A percentile compares a stretch with the other conserved stretches of the same genome.
phyloP scores from a whole-genome alignment of 2,797 vertebrate genomes.

The Argya squamiceps region DNA sequence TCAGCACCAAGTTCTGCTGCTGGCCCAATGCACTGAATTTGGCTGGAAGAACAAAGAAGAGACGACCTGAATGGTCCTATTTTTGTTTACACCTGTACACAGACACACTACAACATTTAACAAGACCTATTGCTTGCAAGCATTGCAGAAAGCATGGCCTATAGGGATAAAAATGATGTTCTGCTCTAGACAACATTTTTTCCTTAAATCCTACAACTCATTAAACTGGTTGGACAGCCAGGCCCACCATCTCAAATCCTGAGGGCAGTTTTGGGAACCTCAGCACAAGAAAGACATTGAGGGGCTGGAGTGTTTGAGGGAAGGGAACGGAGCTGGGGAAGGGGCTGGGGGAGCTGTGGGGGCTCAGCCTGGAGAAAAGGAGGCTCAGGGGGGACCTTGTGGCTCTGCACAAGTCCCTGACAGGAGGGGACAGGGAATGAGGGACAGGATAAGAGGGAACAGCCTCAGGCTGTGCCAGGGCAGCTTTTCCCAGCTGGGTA shows the following conservation, averaged over 20 bases:
- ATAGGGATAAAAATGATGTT: background rate
- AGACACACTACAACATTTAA: background rate
- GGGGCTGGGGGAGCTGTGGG: background rate
- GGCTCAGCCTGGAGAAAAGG: background rate
- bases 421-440: background rate
- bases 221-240: background rate
- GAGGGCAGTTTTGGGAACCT: background rate
- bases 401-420: background rate
- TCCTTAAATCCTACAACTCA: background rate
- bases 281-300: accelerated
- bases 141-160: background rate
- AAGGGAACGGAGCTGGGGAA: background rate
- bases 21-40: background rate
- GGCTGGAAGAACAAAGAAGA: background rate
- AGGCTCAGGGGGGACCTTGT: background rate
- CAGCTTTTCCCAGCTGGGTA: background rate
- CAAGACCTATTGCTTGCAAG: background rate
- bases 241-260: background rate
- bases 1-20: background rate
- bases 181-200: background rate
- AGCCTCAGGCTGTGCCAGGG: accelerated
- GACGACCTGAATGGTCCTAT: background rate
- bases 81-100: background rate
- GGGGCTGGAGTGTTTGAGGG: background rate
- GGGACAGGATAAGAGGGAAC: accelerated